Evolutionary conservation across 2,797 vertebrate species (phyloP).

Genomic region (Parauchenoglanis punctatus): DNA sequence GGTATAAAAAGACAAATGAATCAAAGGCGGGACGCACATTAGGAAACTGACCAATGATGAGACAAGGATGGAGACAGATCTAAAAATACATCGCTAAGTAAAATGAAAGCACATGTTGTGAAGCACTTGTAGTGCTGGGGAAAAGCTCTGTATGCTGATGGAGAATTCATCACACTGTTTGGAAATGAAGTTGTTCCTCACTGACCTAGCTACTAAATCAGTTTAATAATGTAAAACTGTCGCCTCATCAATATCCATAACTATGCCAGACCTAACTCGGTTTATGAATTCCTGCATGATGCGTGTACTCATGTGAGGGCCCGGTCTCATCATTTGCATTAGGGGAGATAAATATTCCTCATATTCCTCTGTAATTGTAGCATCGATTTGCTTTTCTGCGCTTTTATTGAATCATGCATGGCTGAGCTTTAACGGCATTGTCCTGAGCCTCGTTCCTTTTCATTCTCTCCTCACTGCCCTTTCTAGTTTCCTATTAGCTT

Average conservation of each 20-base stretch:
- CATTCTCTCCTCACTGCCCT: conserved; percentile 1
- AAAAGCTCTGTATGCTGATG: neutral
- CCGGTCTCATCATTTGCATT: neutral
- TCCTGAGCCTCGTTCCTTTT: neutral
- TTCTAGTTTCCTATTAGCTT: neutral
- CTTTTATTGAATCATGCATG: neutral
- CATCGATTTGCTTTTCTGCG: conserved; percentile 8
- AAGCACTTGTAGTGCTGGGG: neutral
- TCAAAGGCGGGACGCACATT: neutral
- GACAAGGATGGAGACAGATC: neutral
- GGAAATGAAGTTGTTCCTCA: neutral
- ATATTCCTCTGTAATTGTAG: neutral
- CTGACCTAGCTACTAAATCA: neutral
- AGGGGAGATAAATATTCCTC: neutral
- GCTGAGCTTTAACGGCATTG: neutral
- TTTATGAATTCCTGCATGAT: neutral
- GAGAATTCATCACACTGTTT: neutral
- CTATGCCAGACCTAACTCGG: neutral
- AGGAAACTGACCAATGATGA: neutral
- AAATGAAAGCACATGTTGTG: neutral
- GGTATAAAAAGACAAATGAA: neutral
- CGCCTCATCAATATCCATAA: neutral
- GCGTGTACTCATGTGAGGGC: neutral
- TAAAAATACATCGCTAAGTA: neutral
- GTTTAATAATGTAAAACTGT: neutral